Base-by-base conservation (phyloP, 2,888 invertebrate species). In the Pyrgus malvae region DNA sequence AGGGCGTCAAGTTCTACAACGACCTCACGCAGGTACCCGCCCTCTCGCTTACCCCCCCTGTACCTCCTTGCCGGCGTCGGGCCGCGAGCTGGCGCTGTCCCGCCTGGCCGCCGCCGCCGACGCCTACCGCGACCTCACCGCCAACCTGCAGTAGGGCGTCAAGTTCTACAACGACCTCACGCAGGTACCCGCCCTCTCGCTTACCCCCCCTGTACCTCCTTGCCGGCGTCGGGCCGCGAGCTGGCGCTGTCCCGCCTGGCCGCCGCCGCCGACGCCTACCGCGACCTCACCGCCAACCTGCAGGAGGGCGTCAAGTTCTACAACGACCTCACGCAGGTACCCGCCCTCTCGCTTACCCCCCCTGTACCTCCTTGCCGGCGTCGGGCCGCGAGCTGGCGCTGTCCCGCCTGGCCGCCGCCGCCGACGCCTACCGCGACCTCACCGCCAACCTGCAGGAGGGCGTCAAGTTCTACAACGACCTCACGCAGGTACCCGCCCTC, bases 291-390 rank as follows among this genome's bases (percentile, higher is more conserved):
- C 68, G 94, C 93, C 73, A 98, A 99, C 90, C 92, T 99, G 61
- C 93, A 95, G 72, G 99, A 99, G 88, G 99, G 99, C 62, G 95
- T 96, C 56, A 99, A 99, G 91, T 99, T 99, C 90, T 96, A 97
- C 86, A 97, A 97, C 79, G 96, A 97, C 84, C 91, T 97, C 61
- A 97, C 97, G n/a, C 94, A 95, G 91, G 93, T 41, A 12, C 3
- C 2, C 19, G 23, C 23, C 3, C 23, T 4, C 23, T 4, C 23
- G 23, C 23, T 4, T 6, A 23, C 23, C 3, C 23, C n/a, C n/a
- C n/a, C n/a, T n/a, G n/a, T n/a, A n/a, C n/a, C n/a, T n/a, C n/a
- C n/a, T n/a, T n/a, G 11, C 31, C 21, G 93, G 93, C 59, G 91
- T 92, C 55, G 21, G 87, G 91, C 27, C 92, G 98, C 40, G 98